A percentile compares a stretch with the other conserved stretches of the same genome.
phyloP scores from a whole-genome alignment of 2,797 vertebrate species.

The Lepus townsendii region DNA sequence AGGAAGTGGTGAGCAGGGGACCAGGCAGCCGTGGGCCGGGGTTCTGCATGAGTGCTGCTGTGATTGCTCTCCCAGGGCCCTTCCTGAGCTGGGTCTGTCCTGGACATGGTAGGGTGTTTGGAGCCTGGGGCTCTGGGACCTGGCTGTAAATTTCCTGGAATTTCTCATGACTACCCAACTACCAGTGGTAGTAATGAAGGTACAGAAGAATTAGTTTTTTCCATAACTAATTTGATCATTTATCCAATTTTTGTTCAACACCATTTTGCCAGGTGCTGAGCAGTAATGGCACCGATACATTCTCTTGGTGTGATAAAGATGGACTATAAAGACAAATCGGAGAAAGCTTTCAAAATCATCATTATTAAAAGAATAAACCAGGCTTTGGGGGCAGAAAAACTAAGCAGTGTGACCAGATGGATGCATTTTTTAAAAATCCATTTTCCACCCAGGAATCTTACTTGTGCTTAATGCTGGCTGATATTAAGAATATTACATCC shows the following conservation, averaged over 20 bases:
- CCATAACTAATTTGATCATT: constrained; percentile 39
- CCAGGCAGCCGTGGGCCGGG: accelerated
- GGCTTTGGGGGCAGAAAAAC: constrained; percentile 38
- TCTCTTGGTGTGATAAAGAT: not conserved
- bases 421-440: not conserved
- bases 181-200: not conserved
- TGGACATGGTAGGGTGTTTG: not conserved
- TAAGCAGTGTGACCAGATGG: not conserved
- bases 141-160: not conserved
- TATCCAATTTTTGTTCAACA: constrained; percentile 9
- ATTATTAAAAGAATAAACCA: constrained; percentile 30
- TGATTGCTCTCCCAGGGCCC: not conserved
- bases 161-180: not conserved
- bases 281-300: not conserved
- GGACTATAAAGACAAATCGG: constrained; percentile 14
- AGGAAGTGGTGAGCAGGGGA: constrained; percentile 93
- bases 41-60: not conserved
- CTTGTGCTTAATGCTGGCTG: not conserved
- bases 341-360: not conserved
- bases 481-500: not conserved
- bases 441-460: not conserved
- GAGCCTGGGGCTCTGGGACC: not conserved
- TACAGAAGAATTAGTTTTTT: constrained; percentile 29
- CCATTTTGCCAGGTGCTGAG: constrained; percentile 23
- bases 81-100: not conserved